phyloP scores from a whole-genome alignment of 2,797 vertebrate genomes.

The Mus caroli region DNA sequence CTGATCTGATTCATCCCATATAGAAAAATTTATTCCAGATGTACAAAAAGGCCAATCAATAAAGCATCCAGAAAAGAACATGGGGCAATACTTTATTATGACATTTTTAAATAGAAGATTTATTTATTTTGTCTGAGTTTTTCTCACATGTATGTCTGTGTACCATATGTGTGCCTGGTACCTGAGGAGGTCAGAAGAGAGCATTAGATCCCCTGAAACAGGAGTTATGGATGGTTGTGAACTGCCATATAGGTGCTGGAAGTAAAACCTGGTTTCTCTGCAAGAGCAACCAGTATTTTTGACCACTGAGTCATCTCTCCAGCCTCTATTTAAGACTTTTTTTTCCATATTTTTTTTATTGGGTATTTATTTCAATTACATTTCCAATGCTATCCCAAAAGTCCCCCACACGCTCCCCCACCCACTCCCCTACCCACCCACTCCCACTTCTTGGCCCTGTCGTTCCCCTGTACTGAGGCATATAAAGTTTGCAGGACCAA shows the following conservation, averaged over 20 bases:
- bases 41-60: conserved; percentile 14
- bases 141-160: background rate
- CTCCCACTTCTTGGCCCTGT: too few relatives aligned
- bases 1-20: background rate
- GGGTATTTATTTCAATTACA: too few relatives aligned
- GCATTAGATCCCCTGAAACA: background rate
- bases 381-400: too few relatives aligned
- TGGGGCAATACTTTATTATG: background rate
- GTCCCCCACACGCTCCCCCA: too few relatives aligned
- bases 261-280: background rate
- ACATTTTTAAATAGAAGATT: background rate
- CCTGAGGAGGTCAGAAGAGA: background rate
- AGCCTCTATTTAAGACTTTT: background rate
- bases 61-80: background rate
- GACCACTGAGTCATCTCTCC: background rate
- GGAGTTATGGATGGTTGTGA: background rate
- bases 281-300: background rate
- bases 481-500: too few relatives aligned
- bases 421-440: too few relatives aligned
- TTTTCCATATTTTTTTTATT: too few relatives aligned
- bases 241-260: background rate
- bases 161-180: background rate
- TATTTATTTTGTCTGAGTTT: background rate
- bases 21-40: background rate
- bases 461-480: too few relatives aligned